Conservation (phyloP, 2,797 vertebrate species). For the Enteromius anoplus region DNA sequence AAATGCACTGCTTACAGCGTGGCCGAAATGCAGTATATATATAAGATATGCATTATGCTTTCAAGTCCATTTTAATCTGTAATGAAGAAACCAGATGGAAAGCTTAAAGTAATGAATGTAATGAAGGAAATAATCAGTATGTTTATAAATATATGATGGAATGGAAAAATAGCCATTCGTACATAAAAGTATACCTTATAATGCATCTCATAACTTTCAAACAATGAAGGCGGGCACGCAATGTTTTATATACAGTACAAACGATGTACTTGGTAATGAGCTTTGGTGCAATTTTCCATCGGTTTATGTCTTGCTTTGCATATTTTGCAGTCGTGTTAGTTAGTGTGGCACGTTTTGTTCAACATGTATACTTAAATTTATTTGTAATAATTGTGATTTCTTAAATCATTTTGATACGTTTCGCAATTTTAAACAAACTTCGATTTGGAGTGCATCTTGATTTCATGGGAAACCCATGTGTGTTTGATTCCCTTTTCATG, state of each 20-base stretch:
- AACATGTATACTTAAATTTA: conserved; percentile 12
- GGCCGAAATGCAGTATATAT: not conserved
- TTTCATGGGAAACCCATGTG: conserved; percentile 86
- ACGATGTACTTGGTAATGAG: conserved; percentile 1
- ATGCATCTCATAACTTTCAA: not conserved
- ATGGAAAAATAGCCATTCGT: not conserved
- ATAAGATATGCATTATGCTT: not conserved
- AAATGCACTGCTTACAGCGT: not conserved
- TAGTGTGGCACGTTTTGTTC: conserved; percentile 16
- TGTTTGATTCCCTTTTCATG: conserved; percentile 54
- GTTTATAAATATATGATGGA: not conserved
- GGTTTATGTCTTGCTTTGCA: conserved; percentile 2
- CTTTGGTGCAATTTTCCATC: conserved; percentile 8
- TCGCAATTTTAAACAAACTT: conserved; percentile 96
- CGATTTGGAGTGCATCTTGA: conserved; percentile 92
- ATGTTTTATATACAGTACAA: not conserved
- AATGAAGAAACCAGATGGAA: conserved; percentile 9
- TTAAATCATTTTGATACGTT: conserved; percentile 74
- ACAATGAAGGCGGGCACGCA: not conserved
- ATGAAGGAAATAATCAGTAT: conserved; percentile 9
- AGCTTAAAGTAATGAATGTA: conserved; percentile 1
- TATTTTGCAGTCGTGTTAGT: conserved; percentile 8
- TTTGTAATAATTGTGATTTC: conserved; percentile 47
- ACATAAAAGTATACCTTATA: not conserved
- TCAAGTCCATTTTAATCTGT: not conserved